phyloP scores from a whole-genome alignment of 2,113 vertebrate species.

The Andinoacara biseriatus region DNA sequence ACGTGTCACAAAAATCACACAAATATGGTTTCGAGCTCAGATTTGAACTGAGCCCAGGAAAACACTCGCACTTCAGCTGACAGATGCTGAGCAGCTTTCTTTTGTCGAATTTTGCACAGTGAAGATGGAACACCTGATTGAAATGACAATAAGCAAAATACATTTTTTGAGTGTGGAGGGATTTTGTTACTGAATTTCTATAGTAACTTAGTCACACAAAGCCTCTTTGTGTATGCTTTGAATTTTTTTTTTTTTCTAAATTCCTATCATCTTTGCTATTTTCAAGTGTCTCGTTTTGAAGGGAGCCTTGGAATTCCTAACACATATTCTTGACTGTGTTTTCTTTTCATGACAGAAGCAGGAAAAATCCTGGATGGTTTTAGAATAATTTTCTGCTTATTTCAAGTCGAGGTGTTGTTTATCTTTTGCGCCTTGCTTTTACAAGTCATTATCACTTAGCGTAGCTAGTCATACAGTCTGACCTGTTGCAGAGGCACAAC shows the following conservation, averaged over 20 bases:
- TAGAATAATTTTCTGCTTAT: background rate
- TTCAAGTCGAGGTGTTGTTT: conserved; percentile 24
- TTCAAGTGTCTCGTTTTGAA: background rate
- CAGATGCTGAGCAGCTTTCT: background rate
- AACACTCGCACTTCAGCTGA: background rate
- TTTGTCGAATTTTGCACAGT: conserved; percentile 1
- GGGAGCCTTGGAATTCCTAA: background rate
- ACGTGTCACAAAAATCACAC: background rate
- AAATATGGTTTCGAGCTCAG: background rate
- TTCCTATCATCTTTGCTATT: background rate
- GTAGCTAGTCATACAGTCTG: background rate
- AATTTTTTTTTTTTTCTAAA: background rate
- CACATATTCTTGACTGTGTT: conserved; percentile 26
- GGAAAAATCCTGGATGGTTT: background rate
- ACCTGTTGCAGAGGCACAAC: conserved; percentile 52
- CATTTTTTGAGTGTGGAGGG: background rate
- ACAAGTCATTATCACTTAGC: conserved; percentile 31
- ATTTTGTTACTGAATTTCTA: background rate
- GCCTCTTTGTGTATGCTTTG: background rate
- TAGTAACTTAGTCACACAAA: background rate
- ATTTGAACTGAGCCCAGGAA: background rate
- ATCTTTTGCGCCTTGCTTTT: conserved; percentile 17
- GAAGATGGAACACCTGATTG: background rate
- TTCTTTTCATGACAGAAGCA: background rate
- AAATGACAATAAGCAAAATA: conserved; percentile 3